Evolutionary conservation across 2,797 vertebrate species (phyloP).

Genomic region (Acipenser oxyrinchus): DNA sequence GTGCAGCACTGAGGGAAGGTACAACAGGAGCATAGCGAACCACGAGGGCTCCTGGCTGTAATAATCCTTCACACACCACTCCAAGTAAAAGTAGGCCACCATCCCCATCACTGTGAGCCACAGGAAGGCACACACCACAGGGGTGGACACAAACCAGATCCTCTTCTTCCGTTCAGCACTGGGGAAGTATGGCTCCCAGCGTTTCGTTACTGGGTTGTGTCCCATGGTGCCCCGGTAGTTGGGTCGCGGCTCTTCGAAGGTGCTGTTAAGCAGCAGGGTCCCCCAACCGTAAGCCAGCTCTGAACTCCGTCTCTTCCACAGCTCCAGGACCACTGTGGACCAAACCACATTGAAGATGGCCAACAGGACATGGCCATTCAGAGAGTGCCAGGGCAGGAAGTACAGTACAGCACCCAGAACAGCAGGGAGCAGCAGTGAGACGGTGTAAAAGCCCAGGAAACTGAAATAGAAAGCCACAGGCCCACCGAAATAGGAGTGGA

Average conservation of each 20-base stretch:
- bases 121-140: constrained; percentile 57
- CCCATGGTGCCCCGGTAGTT: constrained; percentile 56
- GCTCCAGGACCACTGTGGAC: constrained; percentile 67
- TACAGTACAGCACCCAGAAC: constrained; percentile 48
- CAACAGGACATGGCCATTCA: constrained; percentile 59
- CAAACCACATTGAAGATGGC: constrained; percentile 70
- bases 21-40: constrained; percentile 45
- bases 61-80: constrained; percentile 43
- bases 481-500: constrained; percentile 62
- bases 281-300: constrained; percentile 63
- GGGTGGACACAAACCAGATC: constrained; percentile 58
- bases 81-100: constrained; percentile 60
- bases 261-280: constrained; percentile 49
- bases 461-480: constrained; percentile 67
- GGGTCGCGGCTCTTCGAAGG: constrained; percentile 60
- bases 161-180: constrained; percentile 56
- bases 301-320: constrained; percentile 66
- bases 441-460: constrained; percentile 71
- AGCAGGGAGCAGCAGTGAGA: constrained; percentile 60
- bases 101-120: constrained; percentile 60
- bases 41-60: constrained; percentile 44
- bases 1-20: constrained; percentile 58
- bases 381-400: background rate
- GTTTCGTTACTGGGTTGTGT: constrained; percentile 58
- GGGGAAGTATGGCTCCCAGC: constrained; percentile 60